phyloP scores from a whole-genome alignment of 2,797 vertebrate species.

The Coranthus polyacanthus region DNA sequence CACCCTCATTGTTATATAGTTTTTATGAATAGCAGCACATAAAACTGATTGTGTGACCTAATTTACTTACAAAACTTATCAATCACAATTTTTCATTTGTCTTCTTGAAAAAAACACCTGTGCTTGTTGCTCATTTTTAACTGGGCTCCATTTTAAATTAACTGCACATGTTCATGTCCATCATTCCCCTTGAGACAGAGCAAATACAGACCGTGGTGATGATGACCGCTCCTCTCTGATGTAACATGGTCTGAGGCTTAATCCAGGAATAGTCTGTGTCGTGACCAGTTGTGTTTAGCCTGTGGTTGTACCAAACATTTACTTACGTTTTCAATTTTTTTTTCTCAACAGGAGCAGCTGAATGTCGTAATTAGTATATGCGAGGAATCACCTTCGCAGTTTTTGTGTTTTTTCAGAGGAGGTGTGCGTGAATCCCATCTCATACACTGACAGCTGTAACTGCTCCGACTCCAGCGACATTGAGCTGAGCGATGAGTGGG shows the following conservation, averaged over 20 bases:
- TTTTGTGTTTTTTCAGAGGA: constrained; percentile 87
- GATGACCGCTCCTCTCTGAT: constrained; percentile 41
- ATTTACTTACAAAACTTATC: too few species aligned
- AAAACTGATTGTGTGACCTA: too few species aligned
- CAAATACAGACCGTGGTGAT: constrained; percentile 31
- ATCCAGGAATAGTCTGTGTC: constrained; percentile 42
- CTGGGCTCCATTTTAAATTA: not conserved
- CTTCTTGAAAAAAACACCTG: not conserved
- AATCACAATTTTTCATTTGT: not conserved
- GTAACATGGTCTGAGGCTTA: constrained; percentile 49
- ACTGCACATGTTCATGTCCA: not conserved
- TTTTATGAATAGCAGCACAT: too few species aligned
- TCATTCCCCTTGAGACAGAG: constrained; percentile 41
- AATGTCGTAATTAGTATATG: not conserved
- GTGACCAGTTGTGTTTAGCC: constrained; percentile 4
- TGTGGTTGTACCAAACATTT: constrained; percentile 1
- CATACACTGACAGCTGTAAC: constrained; percentile 98
- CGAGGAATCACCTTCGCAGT: not conserved
- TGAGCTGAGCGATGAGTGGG: constrained; percentile 98
- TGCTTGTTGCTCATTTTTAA: not conserved
- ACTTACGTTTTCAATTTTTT: too few species aligned
- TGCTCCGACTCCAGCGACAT: constrained; percentile 99
- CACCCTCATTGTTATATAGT: too few species aligned
- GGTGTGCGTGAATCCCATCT: constrained; percentile 95
- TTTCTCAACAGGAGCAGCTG: not conserved